phyloP scores from a whole-genome alignment of 2,888 invertebrate genomes.

The Xanthorhoe designata region DNA sequence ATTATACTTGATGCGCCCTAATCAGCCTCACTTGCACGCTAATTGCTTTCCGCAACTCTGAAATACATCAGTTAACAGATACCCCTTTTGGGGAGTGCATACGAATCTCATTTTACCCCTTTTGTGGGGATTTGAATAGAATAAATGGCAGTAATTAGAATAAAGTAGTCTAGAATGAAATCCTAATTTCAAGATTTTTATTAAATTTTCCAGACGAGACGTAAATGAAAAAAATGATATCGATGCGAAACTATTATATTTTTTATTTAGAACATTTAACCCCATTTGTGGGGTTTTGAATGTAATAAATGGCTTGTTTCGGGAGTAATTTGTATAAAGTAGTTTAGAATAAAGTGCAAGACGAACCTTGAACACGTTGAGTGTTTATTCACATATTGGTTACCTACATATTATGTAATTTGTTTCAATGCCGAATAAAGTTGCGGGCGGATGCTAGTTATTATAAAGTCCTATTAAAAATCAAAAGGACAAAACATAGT shows the following conservation, averaged over 20 bases:
- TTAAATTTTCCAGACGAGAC: too few species aligned
- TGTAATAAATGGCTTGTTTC: too few species aligned
- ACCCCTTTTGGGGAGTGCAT: background rate
- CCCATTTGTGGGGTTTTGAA: too few species aligned
- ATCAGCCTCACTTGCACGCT: conserved; percentile 75
- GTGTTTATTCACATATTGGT: too few species aligned
- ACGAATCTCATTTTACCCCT: conserved; percentile 2
- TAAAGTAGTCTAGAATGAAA: background rate
- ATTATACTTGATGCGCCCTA: conserved; percentile 77
- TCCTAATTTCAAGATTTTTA: background rate
- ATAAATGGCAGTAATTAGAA: background rate
- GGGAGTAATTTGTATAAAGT: too few species aligned
- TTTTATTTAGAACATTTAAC: too few species aligned
- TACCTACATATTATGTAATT: too few species aligned
- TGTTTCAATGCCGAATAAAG: conserved; percentile 16
- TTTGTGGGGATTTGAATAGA: background rate
- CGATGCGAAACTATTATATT: background rate
- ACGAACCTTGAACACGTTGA: too few species aligned
- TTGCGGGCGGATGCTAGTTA: background rate
- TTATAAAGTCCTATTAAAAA: conserved; percentile 31
- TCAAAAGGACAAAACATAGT: conserved; percentile 38
- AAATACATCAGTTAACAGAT: conserved; percentile 19
- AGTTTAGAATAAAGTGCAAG: too few species aligned
- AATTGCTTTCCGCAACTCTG: conserved; percentile 70
- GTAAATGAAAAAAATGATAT: too few species aligned